Conservation (phyloP, 2,888 invertebrate genomes). For the Cataglyphis rosenhaueri region DNA sequence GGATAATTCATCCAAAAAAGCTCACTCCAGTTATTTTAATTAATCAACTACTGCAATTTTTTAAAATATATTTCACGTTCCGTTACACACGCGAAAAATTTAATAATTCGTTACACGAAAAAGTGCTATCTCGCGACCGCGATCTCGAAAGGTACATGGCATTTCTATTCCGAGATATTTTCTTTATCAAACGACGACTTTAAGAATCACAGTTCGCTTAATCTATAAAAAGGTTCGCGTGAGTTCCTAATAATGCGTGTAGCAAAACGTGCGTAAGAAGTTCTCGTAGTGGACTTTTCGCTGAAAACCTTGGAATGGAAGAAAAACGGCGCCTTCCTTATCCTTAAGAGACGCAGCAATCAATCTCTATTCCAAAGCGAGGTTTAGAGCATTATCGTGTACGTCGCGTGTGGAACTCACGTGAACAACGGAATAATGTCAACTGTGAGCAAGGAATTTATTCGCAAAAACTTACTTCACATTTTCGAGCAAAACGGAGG, state of each 20-base stretch:
- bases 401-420: conserved; percentile 61
- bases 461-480: conserved; percentile 56
- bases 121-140: background rate
- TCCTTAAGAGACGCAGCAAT: conserved; percentile 45
- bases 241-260: conserved; percentile 11
- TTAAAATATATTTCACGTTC: conserved; percentile 11
- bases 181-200: conserved; percentile 10
- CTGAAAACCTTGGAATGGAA: conserved; percentile 12
- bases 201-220: background rate
- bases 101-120: conserved; percentile 8
- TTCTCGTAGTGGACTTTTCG: background rate
- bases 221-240: conserved; percentile 14
- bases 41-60: conserved; percentile 15
- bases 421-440: conserved; percentile 45
- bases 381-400: conserved; percentile 63
- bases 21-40: conserved; percentile 18
- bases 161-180: background rate
- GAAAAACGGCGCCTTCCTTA: conserved; percentile 56
- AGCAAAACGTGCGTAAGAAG: conserved; percentile 10
- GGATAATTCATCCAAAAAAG: conserved; percentile 14
- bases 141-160: background rate
- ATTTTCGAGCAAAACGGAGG: conserved; percentile 36
- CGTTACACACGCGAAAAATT: background rate
- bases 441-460: conserved; percentile 50
- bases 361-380: conserved; percentile 53